These are phyloP conservation scores for Petrolisthes manimaculis DNA, from an alignment of 2,888 invertebrate species.

Conservation along the genomic window DNA sequence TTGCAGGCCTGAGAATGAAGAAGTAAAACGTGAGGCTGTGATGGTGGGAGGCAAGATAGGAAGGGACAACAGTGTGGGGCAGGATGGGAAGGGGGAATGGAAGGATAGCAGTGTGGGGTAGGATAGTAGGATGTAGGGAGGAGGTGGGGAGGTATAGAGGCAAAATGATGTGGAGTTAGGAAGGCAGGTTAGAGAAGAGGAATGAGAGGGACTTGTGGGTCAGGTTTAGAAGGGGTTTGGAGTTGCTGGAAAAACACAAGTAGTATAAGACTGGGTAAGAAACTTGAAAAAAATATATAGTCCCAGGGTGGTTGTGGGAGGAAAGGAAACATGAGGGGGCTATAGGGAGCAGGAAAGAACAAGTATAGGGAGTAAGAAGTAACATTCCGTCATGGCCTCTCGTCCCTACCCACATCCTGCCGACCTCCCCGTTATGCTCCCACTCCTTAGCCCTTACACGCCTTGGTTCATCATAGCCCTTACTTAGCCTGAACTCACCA, in stretches of 20 bases:
- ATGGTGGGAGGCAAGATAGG: not conserved
- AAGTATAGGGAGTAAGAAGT: not conserved
- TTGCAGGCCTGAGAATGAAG: no score
- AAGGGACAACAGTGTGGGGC: not conserved
- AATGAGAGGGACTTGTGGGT: not conserved
- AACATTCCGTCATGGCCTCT: not conserved
- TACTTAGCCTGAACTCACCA: not conserved
- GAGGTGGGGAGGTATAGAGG: not conserved
- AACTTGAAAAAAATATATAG: not conserved
- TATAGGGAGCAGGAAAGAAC: not conserved
- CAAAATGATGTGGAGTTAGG: not conserved
- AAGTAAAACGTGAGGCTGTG: not conserved
- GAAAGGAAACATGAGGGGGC: not conserved
- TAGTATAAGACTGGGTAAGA: not conserved
- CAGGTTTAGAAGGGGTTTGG: no score
- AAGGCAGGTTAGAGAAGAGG: not conserved
- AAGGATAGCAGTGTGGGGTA: not conserved
- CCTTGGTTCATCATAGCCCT: not conserved
- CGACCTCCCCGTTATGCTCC: not conserved
- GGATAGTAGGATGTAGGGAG: not conserved
- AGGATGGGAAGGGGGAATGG: not conserved
- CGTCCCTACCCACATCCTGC: not conserved
- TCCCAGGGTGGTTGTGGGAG: not conserved
- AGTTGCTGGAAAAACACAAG: no score
- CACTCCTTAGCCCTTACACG: not conserved